A percentile compares a stretch with the other conserved stretches of the same genome.
phyloP scores from a whole-genome alignment of 2,888 invertebrate species.

The Cybosia mesomella region DNA sequence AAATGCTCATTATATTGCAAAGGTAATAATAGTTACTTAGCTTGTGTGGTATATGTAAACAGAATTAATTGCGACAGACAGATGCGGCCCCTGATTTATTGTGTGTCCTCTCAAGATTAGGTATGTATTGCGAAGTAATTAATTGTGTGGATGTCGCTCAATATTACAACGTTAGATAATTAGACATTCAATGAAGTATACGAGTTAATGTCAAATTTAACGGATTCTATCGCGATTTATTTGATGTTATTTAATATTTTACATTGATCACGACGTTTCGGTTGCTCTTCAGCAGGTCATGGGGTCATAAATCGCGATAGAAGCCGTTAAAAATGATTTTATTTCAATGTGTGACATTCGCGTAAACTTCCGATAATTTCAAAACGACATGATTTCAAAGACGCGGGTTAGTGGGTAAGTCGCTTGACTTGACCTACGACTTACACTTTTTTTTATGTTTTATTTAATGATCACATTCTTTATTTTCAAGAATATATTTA shows the following conservation, averaged over 20 bases:
- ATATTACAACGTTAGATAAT: background rate
- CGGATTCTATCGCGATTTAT: too few species aligned
- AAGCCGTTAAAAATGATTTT: too few species aligned
- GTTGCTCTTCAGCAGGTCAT: too few species aligned
- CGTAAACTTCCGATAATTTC: too few species aligned
- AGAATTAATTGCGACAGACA: constrained; percentile 51
- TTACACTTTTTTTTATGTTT: too few species aligned
- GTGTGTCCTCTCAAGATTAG: constrained; percentile 34
- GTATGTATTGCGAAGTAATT: constrained; percentile 19
- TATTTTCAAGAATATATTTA: too few species aligned
- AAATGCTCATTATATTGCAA: constrained; percentile 4
- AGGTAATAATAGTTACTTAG: constrained; percentile 5
- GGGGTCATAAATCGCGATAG: too few species aligned
- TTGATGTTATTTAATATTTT: too few species aligned
- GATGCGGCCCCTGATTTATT: constrained; percentile 44
- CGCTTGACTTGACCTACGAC: background rate
- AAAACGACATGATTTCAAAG: background rate
- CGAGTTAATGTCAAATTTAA: too few species aligned
- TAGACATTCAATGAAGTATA: background rate
- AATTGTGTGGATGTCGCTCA: constrained; percentile 3
- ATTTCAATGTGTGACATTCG: too few species aligned
- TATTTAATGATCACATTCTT: too few species aligned
- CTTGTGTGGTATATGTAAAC: constrained; percentile 22
- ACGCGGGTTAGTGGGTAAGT: background rate
- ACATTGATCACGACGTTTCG: too few species aligned